Conservation (phyloP, 2,888 invertebrate genomes). For the Meloe dianella region DNA sequence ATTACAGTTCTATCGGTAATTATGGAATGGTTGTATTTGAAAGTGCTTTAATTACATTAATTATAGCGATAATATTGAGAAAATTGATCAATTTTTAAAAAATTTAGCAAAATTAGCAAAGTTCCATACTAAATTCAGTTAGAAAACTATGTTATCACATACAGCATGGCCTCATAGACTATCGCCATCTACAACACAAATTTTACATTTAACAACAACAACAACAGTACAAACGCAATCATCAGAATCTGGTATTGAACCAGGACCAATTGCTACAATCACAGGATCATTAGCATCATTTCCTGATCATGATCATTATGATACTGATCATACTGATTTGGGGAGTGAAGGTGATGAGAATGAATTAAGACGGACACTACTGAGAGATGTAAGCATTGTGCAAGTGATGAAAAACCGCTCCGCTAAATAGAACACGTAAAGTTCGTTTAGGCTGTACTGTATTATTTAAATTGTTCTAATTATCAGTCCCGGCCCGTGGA, state of each 20-base stretch:
- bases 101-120: constrained; percentile 19
- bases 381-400: constrained; percentile 82
- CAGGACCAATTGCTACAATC: constrained; percentile 72
- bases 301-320: constrained; percentile 69
- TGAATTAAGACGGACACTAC: constrained; percentile 75
- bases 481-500: no score
- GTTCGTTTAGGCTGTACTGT: no score
- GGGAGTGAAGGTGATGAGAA: constrained; percentile 82
- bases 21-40: constrained; percentile 9
- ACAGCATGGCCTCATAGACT: constrained; percentile 59
- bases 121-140: constrained; percentile 20
- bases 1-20: neutral
- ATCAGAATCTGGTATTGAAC: constrained; percentile 71
- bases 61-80: no score
- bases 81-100: neutral
- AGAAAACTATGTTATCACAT: constrained; percentile 54
- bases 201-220: constrained; percentile 45
- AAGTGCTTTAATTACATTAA: neutral
- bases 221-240: constrained; percentile 49
- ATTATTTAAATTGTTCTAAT: no score
- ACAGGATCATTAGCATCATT: constrained; percentile 69
- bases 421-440: no score
- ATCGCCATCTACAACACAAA: constrained; percentile 56
- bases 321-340: constrained; percentile 82
- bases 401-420: no score